Percentiles rank a stretch among this genome's conserved stretches.
Evolutionary conservation across 1,140 invertebrate species (phyloP).

Genomic region (Condylostylus longicornis): DNA sequence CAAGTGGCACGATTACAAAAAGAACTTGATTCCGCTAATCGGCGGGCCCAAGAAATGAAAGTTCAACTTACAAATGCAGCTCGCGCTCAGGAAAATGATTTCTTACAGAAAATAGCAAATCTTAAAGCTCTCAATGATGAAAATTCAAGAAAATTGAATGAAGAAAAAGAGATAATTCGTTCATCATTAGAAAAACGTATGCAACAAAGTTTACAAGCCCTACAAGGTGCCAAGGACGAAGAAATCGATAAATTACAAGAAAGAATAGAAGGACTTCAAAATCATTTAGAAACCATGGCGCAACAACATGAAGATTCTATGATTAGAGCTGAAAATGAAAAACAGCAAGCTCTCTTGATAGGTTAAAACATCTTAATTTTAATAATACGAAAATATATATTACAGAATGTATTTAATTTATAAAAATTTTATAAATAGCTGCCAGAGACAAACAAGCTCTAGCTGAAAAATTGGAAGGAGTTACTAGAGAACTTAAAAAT

Average conservation of each 20-base stretch:
- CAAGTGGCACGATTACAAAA: slow-evolving; percentile 48
- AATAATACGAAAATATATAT: background rate
- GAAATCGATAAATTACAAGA: slow-evolving; percentile 56
- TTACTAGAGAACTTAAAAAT: slow-evolving; percentile 51
- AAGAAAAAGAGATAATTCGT: slow-evolving; percentile 61
- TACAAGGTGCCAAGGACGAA: slow-evolving; percentile 57
- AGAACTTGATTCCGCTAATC: slow-evolving; percentile 60
- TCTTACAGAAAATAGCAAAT: slow-evolving; percentile 52
- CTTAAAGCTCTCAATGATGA: slow-evolving; percentile 59
- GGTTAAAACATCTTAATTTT: slow-evolving; percentile 34
- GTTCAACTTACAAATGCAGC: slow-evolving; percentile 50
- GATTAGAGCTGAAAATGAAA: slow-evolving; percentile 70
- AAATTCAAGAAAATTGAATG: slow-evolving; percentile 54
- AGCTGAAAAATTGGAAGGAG: slow-evolving; percentile 53
- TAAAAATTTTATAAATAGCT: slow-evolving; percentile 34
- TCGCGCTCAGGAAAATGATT: slow-evolving; percentile 59
- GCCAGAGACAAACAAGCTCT: slow-evolving; percentile 75
- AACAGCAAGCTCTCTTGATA: slow-evolving; percentile 70
- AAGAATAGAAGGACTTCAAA: slow-evolving; percentile 54
- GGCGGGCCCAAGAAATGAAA: slow-evolving; percentile 55
- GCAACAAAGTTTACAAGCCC: slow-evolving; percentile 50
- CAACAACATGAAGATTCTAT: slow-evolving; percentile 73
- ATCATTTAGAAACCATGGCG: slow-evolving; percentile 57
- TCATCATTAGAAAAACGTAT: slow-evolving; percentile 55
- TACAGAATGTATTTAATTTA: background rate